These are phyloP conservation scores for Caenorhabditis sp. DNA, from an alignment of 2,888 invertebrate genomes.

Conservation along the genomic window DNA sequence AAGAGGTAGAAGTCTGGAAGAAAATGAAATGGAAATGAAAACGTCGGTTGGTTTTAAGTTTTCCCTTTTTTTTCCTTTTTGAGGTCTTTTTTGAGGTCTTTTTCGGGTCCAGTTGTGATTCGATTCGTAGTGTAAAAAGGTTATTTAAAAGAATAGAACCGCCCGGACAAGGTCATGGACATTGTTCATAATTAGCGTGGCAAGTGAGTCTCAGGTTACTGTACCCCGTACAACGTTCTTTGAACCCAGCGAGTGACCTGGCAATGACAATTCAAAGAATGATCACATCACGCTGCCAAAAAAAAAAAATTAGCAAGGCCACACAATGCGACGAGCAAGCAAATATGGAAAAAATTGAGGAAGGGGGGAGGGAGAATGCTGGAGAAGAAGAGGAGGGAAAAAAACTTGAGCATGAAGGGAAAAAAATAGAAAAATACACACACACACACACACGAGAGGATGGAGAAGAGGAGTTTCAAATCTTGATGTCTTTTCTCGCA, in stretches of 20 bases:
- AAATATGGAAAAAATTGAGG: background rate
- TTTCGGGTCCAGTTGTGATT: conserved; percentile 21
- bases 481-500: conserved; percentile 54
- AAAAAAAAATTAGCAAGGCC: background rate
- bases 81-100: too few species aligned
- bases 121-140: conserved; percentile 60
- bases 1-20: too few species aligned
- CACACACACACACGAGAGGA: too few species aligned
- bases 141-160: conserved; percentile 21
- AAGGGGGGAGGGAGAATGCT: conserved; percentile 7
- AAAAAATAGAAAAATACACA: conserved; percentile 6
- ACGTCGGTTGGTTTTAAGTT: conserved; percentile 57
- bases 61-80: too few species aligned
- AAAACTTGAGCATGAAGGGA: conserved; percentile 23
- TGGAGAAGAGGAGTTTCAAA: conserved; percentile 47
- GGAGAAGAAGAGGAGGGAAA: background rate
- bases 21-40: too few species aligned
- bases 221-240: conserved; percentile 23
- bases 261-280: conserved; percentile 37
- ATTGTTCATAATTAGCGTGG: conserved; percentile 54
- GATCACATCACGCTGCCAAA: conserved; percentile 38
- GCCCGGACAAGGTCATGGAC: conserved; percentile 37
- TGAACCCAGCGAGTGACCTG: conserved; percentile 29
- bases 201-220: conserved; percentile 13
- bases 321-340: background rate